Base-by-base conservation (phyloP, 2,888 invertebrate species). In the Scotopteryx bipunctaria region DNA sequence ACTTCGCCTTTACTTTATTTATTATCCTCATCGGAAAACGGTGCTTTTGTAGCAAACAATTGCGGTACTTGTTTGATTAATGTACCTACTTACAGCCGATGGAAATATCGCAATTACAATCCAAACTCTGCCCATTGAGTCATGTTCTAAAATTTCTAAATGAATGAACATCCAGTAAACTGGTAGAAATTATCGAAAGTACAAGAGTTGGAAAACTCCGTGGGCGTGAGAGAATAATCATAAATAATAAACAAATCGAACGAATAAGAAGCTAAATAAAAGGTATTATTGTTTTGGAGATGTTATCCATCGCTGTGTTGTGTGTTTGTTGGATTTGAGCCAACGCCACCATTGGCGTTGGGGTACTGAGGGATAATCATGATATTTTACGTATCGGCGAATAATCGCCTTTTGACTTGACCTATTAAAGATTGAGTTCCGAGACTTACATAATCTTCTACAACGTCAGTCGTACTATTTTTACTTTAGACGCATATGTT, bases 41-140 rank as follows among this genome's bases (percentile, higher is more conserved):
- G 16, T 23, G 19, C n/a, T 38, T 38, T 46, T 29, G 6, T 17
- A 13, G 2, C 4, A 9, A 19, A 40, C 9, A 27, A 41, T 29
- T 4, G 0, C 21, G 5, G 14, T 25, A 46, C 49, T 59, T 61
- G 47, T 58, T 57, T 44, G 17, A 45, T 46, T 50, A 53, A 50
- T 35, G 32, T 53, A 45, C 38, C 32, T 53, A 45, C 38, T 32
- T 54, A 42, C 43, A 49, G 29, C 31, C 29, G 42, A 50, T 25
- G 42, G 55, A 71, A 67, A 65, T 67, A 69, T 59, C 54, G 72
- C 72, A 71, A 74, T 79, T 71, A 75, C 68, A 68, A 73, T 72
- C 71, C 25, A 67, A 77, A 75, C 74, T 79, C 73, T 57, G 52
- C 45, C 65, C 63, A 72, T 78, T 76, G 66, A 63, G 63, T 63